Conservation (phyloP, 2,797 vertebrate genomes). For the Danio tinwini region DNA sequence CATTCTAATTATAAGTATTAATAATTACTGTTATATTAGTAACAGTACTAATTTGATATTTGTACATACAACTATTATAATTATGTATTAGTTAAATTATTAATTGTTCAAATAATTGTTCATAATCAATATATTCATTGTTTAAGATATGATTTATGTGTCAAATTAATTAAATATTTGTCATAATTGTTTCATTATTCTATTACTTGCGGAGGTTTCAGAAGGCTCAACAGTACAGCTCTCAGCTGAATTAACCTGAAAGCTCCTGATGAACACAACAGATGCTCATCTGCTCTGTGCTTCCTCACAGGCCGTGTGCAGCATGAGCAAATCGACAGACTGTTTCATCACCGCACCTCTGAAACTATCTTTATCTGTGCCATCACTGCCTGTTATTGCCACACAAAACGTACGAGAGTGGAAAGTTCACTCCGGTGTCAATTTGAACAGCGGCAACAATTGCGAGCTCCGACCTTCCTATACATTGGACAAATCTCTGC, state of each 20-base stretch:
- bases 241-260: constrained; percentile 15
- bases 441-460: constrained; percentile 10
- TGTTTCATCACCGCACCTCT: neutral
- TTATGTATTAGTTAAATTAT: too few species aligned
- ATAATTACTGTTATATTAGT: too few species aligned
- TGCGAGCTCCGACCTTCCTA: constrained; percentile 6
- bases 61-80: too few species aligned
- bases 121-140: too few species aligned
- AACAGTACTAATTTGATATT: too few species aligned
- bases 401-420: constrained; percentile 1
- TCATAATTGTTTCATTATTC: too few species aligned
- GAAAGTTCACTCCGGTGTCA: constrained; percentile 36
- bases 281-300: constrained; percentile 8
- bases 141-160: too few species aligned
- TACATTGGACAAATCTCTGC: constrained; percentile 29
- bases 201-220: neutral
- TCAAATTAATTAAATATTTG: too few species aligned
- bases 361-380: neutral
- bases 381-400: constrained; percentile 6
- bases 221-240: neutral
- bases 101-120: too few species aligned
- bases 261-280: constrained; percentile 21
- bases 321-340: constrained; percentile 19
- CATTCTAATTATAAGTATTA: too few species aligned
- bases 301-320: neutral